Conservation (phyloP, 2,888 invertebrate genomes). For the Alloplasta piceator region DNA sequence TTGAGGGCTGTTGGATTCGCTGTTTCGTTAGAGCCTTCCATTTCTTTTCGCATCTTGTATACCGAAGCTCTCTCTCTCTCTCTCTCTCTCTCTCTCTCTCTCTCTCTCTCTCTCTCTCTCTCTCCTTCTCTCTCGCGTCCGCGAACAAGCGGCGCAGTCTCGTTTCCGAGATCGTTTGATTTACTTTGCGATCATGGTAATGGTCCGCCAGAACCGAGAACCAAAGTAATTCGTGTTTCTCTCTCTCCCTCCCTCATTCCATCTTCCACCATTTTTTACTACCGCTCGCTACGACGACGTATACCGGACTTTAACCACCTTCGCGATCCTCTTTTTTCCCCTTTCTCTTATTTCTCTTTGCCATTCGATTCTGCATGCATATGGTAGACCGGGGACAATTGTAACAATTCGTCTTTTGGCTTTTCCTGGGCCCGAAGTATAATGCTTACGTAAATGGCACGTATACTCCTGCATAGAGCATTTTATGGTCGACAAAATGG, state of each 20-base stretch:
- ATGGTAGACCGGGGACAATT: too few species aligned
- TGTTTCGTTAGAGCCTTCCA: slow-evolving; percentile 57
- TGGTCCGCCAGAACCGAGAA: slow-evolving; percentile 40
- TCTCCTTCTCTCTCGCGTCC: neutral
- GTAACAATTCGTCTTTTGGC: too few species aligned
- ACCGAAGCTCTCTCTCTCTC: neutral
- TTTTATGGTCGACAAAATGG: too few species aligned
- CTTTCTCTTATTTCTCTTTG: neutral
- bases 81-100: neutral
- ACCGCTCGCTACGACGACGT: slow-evolving; percentile 33
- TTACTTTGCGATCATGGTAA: slow-evolving; percentile 61
- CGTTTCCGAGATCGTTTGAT: slow-evolving; percentile 64
- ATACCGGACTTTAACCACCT: slow-evolving; percentile 55
- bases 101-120: neutral
- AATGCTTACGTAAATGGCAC: too few species aligned
- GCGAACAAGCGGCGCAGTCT: slow-evolving; percentile 18
- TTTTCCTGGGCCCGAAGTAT: too few species aligned
- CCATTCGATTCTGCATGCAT: too few species aligned
- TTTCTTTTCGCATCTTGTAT: too few species aligned
- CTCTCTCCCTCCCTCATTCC: neutral
- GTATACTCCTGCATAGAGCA: too few species aligned
- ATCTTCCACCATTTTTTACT: slow-evolving; percentile 36
- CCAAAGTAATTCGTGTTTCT: slow-evolving; percentile 17
- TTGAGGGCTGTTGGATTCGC: slow-evolving; percentile 47
- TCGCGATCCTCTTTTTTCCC: slow-evolving; percentile 40